Evolutionary conservation across 2,113 vertebrate genomes (phyloP).

Genomic region (Centrocercus urophasianus): DNA sequence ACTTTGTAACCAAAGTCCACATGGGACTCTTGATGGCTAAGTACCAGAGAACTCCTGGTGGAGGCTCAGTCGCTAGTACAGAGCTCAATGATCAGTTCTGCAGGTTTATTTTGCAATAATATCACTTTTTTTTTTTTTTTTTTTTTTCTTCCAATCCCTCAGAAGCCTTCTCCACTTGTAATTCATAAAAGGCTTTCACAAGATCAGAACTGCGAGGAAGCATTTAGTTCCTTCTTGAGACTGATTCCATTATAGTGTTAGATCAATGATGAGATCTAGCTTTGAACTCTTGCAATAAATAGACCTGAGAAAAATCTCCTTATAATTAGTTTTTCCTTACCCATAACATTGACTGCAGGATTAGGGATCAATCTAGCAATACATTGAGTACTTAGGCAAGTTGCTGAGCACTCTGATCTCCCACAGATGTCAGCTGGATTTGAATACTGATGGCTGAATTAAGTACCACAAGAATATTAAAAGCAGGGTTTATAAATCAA

Average conservation of each 20-base stretch:
- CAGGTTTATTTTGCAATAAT: not conserved
- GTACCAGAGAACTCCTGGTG: fast-evolving
- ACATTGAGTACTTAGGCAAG: constrained; percentile 30
- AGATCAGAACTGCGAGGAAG: not conserved
- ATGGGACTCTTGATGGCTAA: not conserved
- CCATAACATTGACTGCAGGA: constrained; percentile 25
- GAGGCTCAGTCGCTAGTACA: not conserved
- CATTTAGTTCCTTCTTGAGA: constrained; percentile 4
- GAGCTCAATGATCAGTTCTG: not conserved
- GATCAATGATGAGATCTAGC: not conserved
- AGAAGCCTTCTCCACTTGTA: not conserved
- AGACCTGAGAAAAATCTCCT: not conserved
- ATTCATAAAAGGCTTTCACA: constrained; percentile 39
- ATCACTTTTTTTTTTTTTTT: not conserved
- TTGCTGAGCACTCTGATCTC: constrained; percentile 20
- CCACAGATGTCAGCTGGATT: constrained; percentile 27
- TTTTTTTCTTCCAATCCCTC: not conserved
- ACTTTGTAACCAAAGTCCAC: fast-evolving
- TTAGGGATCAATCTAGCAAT: constrained; percentile 30
- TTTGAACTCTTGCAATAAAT: constrained; percentile 47
- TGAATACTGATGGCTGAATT: constrained; percentile 59
- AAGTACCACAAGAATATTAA: not conserved
- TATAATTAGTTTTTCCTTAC: constrained; percentile 36
- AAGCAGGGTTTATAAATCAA: constrained; percentile 12
- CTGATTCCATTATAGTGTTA: constrained; percentile 24